Conservation (phyloP, 2,113 vertebrate genomes). For the Daphoenositta chrysoptera region DNA sequence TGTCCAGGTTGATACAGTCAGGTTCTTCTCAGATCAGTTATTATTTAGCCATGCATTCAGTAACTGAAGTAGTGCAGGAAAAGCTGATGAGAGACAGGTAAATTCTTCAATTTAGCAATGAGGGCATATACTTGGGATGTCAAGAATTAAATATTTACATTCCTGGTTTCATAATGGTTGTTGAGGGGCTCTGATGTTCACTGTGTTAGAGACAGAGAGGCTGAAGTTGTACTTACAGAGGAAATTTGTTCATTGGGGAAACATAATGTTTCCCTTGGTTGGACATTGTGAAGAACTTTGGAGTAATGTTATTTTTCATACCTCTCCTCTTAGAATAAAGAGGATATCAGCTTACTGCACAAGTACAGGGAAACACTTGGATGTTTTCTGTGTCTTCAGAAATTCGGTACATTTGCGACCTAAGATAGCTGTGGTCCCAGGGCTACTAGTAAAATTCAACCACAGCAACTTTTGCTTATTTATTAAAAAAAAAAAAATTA, state of each 20-base stretch:
- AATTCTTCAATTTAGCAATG: background rate
- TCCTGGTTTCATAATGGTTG: background rate
- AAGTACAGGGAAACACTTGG: background rate
- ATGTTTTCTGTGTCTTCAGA: background rate
- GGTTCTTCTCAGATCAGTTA: background rate
- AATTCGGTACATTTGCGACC: background rate
- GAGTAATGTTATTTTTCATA: background rate
- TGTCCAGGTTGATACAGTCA: rapidly evolving
- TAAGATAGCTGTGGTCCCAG: background rate
- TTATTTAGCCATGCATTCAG: background rate
- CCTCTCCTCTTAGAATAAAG: background rate
- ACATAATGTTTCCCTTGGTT: background rate
- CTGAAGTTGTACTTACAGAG: background rate
- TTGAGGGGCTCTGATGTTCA: background rate
- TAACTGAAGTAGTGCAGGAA: background rate
- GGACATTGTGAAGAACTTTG: background rate
- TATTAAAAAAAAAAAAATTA: background rate
- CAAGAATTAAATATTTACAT: background rate
- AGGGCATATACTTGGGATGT: background rate
- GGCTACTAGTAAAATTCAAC: background rate
- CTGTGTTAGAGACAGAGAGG: background rate
- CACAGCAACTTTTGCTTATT: background rate
- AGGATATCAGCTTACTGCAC: background rate
- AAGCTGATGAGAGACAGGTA: background rate
- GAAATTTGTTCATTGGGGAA: background rate